A percentile compares a stretch with the other conserved stretches of the same genome.
phyloP scores from a whole-genome alignment of 2,797 vertebrate species.

The Cheirogaleus major region DNA sequence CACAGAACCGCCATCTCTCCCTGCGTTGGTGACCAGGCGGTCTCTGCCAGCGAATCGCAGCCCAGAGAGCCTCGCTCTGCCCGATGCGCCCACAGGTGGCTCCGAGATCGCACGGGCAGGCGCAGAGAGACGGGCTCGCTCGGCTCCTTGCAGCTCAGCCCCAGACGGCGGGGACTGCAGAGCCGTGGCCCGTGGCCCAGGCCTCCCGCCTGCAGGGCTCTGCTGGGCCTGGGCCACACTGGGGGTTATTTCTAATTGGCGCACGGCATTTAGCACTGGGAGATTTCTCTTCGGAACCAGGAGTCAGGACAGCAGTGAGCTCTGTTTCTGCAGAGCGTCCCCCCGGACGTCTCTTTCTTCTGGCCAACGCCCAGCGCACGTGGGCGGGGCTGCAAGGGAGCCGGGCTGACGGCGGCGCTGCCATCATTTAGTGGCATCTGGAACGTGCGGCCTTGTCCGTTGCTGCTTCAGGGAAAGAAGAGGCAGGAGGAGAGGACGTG shows the following conservation, averaged over 20 bases:
- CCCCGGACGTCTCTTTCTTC: not conserved
- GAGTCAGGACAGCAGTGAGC: not conserved
- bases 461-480: not conserved
- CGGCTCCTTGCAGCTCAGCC: not conserved
- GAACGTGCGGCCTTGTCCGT: not conserved
- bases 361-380: accelerated
- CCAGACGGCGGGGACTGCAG: not conserved
- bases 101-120: slow-evolving; percentile 62
- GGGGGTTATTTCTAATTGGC: not conserved
- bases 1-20: slow-evolving; percentile 13
- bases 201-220: not conserved
- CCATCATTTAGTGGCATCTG: not conserved
- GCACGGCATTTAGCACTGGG: not conserved
- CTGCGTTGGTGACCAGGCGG: slow-evolving; percentile 54
- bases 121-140: slow-evolving; percentile 8
- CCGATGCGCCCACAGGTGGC: slow-evolving; percentile 59
- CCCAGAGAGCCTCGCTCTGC: slow-evolving; percentile 61
- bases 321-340: not conserved
- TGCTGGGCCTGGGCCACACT: not conserved
- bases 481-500: not conserved
- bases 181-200: not conserved
- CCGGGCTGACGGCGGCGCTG: not conserved
- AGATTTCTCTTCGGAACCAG: not conserved
- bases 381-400: not conserved
- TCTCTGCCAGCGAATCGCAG: slow-evolving; percentile 71